Base-by-base conservation (phyloP, 2,797 vertebrate species). In the Coreius guichenoti region DNA sequence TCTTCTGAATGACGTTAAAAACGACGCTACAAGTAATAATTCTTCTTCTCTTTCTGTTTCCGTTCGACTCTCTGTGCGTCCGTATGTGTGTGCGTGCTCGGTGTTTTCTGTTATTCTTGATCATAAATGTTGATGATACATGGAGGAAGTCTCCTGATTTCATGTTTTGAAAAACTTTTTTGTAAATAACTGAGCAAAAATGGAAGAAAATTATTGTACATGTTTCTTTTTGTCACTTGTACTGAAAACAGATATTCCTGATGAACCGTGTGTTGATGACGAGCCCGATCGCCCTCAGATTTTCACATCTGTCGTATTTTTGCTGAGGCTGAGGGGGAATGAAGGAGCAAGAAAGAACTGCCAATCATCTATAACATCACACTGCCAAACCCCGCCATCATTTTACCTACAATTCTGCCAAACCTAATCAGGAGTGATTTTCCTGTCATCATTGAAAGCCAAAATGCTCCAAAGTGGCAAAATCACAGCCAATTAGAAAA, bases 111-210 rank as follows among this genome's bases (percentile, higher is more conserved):
- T 93, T 89, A 87, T 95, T 94, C 91, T 93, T 95, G 93, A 91
- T 81, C 84, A 86, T 81, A 93, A 90, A 92, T 73, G 84, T 90
- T 68, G 78, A 88, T 14, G 89, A 91, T 91, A 92, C 91, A 21
- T 19, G 68, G 86, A 69, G 65, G 68, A 92, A 91, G 90, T 51
- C 78, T 70, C 81, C 83, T 69, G 86, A 91, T 90, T 80, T 88
- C 92, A 88, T 92, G 90, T 93, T 94, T 94, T 92, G 81, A 90
- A 89, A 89, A 94, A 88, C 93, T 79, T 90, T 67, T 92, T 90
- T 96, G 95, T 96, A 96, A 94, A 96, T 95, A 95, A 94, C n/a
- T 90, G 94, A 91, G 94, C 92, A 87, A 86, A 72, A 80, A 74
- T 86, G 86, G 88, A 90, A 76, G 88, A 93, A 92, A 94, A 94